Evolutionary conservation across 2,113 vertebrate species (phyloP).

Genomic region (Pterocles gutturalis): DNA sequence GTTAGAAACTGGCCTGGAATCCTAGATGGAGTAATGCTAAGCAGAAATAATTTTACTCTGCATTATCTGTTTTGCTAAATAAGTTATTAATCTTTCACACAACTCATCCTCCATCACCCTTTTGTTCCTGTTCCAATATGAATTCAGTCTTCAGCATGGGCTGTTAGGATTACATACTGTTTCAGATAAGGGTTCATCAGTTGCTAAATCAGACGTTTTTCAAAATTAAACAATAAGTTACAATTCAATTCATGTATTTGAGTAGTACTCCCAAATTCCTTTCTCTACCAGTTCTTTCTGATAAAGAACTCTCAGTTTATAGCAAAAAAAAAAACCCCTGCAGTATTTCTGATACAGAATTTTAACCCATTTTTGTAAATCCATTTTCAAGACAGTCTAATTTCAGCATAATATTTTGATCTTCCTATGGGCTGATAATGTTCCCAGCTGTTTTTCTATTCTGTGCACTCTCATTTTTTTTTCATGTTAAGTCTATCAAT

Average conservation of each 20-base stretch:
- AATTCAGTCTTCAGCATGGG: background rate
- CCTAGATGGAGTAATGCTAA: background rate
- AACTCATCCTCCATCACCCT: background rate
- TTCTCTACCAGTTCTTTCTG: background rate
- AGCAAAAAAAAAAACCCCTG: background rate
- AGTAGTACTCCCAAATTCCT: background rate
- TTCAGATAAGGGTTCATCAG: background rate
- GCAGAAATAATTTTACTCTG: background rate
- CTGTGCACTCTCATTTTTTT: background rate
- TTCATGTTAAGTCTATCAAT: background rate
- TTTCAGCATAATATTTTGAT: background rate
- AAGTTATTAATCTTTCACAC: background rate
- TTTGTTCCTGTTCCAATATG: background rate
- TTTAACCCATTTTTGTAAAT: background rate
- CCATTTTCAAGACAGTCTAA: background rate
- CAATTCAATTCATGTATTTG: background rate
- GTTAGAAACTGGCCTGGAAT: background rate
- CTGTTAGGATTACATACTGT: background rate
- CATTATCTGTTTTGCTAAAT: background rate
- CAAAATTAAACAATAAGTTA: background rate
- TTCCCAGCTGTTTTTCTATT: background rate
- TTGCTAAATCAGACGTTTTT: background rate
- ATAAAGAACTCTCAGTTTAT: background rate
- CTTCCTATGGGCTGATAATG: background rate
- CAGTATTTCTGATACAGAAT: background rate